phyloP scores from a whole-genome alignment of 2,113 vertebrate genomes.

The Sphaerodactylus townsendi region DNA sequence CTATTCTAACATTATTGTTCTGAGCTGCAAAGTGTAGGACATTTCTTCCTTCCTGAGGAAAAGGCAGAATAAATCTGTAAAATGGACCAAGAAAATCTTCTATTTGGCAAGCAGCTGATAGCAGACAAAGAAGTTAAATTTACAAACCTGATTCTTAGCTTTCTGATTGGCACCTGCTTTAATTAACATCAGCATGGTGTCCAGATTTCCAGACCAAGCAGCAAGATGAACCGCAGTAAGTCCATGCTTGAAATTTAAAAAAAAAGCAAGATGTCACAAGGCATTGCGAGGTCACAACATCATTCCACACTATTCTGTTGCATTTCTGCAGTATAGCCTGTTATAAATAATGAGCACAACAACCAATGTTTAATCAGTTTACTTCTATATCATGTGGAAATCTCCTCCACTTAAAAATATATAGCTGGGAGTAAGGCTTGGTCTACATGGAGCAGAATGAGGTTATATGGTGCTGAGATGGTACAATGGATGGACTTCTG shows the following conservation, averaged over 20 bases:
- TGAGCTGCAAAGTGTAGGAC: conserved; percentile 89
- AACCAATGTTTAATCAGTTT: background rate
- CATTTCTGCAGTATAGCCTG: background rate
- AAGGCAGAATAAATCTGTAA: background rate
- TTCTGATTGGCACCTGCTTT: conserved; percentile 87
- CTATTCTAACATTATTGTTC: conserved; percentile 81
- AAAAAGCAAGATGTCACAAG: conserved; percentile 30
- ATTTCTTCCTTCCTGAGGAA: conserved; percentile 84
- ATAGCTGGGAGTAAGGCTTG: background rate
- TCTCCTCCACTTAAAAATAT: background rate
- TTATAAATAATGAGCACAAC: background rate
- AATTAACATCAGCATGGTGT: conserved; percentile 85
- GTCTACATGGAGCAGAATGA: too few species aligned
- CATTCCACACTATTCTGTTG: background rate
- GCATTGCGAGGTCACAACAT: background rate
- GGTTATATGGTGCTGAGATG: too few species aligned
- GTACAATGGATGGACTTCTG: too few species aligned
- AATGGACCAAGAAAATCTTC: background rate
- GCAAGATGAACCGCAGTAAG: conserved; percentile 87
- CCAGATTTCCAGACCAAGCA: conserved; percentile 88
- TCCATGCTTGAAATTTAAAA: conserved; percentile 77
- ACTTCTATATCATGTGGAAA: background rate
- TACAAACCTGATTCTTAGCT: conserved; percentile 80
- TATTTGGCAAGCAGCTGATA: background rate
- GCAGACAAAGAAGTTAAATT: background rate